These are phyloP conservation scores for Grammomys surdaster DNA, from an alignment of 2,113 vertebrate genomes.

Conservation along the genomic window DNA sequence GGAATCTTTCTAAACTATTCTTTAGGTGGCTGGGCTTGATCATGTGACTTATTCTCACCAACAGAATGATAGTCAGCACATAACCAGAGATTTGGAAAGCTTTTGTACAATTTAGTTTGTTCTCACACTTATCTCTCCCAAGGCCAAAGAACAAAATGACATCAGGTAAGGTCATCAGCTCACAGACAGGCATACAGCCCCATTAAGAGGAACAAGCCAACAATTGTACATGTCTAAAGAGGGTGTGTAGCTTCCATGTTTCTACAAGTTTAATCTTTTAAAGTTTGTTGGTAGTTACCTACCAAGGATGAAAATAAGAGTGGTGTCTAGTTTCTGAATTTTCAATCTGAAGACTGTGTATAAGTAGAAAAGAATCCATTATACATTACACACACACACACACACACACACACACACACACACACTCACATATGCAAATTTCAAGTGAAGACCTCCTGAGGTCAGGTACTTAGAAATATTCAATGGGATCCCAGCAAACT, in stretches of 20 bases:
- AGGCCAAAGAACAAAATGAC: neutral
- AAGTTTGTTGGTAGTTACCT: neutral
- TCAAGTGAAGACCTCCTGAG: constrained; percentile 9
- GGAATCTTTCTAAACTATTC: neutral
- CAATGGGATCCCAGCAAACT: neutral
- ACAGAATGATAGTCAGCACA: neutral
- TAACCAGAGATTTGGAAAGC: neutral
- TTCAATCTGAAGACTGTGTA: neutral
- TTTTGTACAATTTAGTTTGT: neutral
- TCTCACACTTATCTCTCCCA: neutral
- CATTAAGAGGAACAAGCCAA: neutral
- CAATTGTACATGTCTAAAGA: neutral
- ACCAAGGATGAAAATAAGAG: neutral
- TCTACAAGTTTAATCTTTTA: neutral
- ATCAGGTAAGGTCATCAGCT: neutral
- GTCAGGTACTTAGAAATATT: neutral
- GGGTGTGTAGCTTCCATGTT: neutral
- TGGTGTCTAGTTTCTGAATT: neutral
- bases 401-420: no score
- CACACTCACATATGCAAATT: neutral
- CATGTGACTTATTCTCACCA: neutral
- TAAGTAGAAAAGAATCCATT: neutral
- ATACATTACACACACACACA: no score
- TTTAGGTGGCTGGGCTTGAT: neutral
- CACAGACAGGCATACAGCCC: neutral